Evolutionary conservation across 2,797 vertebrate species (phyloP).

Genomic region (Carduelis carduelis): DNA sequence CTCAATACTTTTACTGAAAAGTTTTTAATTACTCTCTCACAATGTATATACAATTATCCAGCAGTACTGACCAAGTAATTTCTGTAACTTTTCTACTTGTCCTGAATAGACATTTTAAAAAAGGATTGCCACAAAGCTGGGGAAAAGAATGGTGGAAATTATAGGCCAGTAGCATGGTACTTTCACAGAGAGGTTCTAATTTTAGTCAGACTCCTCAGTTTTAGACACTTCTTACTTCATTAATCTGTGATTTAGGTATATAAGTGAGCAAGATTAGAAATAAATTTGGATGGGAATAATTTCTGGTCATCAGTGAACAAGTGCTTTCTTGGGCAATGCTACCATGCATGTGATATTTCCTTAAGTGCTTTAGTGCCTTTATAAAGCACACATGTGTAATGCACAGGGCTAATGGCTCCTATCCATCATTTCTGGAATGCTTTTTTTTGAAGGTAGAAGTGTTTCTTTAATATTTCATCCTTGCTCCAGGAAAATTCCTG

Average conservation of each 20-base stretch:
- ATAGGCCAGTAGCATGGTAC: background rate
- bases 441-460: background rate
- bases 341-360: background rate
- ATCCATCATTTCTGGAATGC: background rate
- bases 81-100: background rate
- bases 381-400: rapidly evolving
- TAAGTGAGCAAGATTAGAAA: conserved; percentile 40
- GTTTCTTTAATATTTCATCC: conserved; percentile 37
- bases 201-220: conserved; percentile 45
- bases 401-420: background rate
- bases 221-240: conserved; percentile 50
- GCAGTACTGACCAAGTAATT: background rate
- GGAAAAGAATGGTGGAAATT: background rate
- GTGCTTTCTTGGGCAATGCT: background rate
- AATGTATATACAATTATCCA: background rate
- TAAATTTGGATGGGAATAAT: conserved; percentile 40
- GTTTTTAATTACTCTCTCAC: background rate
- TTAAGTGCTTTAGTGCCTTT: background rate
- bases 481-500: background rate
- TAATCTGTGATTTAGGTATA: conserved; percentile 41
- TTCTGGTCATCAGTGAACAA: background rate
- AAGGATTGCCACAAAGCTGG: background rate
- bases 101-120: background rate
- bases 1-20: background rate
- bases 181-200: background rate